These are phyloP conservation scores for Netelia melanura DNA, from an alignment of 2,888 invertebrate species.

Conservation along the genomic window DNA sequence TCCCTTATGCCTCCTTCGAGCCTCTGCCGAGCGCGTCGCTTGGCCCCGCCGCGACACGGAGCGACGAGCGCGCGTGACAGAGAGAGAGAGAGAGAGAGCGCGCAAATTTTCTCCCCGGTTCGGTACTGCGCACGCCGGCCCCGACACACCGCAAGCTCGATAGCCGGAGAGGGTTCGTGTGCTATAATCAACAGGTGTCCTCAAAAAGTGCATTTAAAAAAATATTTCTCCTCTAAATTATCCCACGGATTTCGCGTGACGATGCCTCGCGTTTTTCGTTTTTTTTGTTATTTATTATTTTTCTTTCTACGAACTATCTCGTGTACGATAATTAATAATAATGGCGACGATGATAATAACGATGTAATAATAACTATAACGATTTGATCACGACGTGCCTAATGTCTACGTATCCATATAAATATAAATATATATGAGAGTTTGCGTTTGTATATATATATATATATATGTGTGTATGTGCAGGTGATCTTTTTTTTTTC, in stretches of 20 bases:
- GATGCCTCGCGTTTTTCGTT: not conserved
- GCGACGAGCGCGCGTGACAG: not conserved
- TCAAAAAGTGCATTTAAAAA: constrained; percentile 73
- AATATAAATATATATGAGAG: constrained; percentile 11
- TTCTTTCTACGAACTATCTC: not conserved
- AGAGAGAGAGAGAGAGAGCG: constrained; percentile 2
- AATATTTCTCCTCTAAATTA: constrained; percentile 62
- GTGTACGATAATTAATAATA: constrained; percentile 17
- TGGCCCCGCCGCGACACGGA: constrained; percentile 13
- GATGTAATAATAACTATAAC: not conserved
- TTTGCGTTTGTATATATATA: constrained; percentile 1
- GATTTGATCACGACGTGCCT: not conserved
- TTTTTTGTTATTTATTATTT: not conserved
- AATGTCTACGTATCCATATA: not conserved
- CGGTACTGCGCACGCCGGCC: constrained; percentile 62
- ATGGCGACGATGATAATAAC: not conserved
- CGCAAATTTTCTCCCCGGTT: constrained; percentile 36
- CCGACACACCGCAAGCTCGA: constrained; percentile 50
- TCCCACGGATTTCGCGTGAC: not conserved
- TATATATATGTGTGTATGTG: constrained; percentile 27
- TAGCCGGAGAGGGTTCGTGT: constrained; percentile 45
- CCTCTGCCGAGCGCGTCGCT: constrained; percentile 7
- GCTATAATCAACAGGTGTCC: constrained; percentile 73
- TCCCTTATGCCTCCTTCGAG: constrained; percentile 4
- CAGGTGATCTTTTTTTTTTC: not conserved